Evolutionary conservation across 2,888 invertebrate genomes (phyloP).

Genomic region (Unio delphinus): DNA sequence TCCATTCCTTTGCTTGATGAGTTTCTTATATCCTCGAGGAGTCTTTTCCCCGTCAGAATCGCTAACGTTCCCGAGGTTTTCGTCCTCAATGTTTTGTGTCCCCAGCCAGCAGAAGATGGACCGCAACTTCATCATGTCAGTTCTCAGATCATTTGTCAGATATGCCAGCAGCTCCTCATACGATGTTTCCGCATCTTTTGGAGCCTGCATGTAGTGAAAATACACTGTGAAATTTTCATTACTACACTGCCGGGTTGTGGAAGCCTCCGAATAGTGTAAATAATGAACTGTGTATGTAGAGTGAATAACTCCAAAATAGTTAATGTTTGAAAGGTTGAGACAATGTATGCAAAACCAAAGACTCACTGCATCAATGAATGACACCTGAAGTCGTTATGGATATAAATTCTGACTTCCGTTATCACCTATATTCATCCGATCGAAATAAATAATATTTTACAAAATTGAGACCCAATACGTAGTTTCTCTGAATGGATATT

Average conservation of each 20-base stretch:
- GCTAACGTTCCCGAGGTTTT: slow-evolving; percentile 17
- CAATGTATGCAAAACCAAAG: no score
- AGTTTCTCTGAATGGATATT: no score
- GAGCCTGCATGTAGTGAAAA: slow-evolving; percentile 11
- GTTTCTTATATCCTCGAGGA: slow-evolving; percentile 34
- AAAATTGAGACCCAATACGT: no score
- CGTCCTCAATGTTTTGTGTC: slow-evolving; percentile 30
- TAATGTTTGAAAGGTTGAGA: no score
- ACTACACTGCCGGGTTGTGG: not conserved
- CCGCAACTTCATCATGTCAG: slow-evolving; percentile 35
- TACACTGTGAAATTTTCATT: not conserved
- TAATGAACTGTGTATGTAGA: not conserved
- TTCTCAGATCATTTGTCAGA: slow-evolving; percentile 23
- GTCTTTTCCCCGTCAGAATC: slow-evolving; percentile 24
- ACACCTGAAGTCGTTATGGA: no score
- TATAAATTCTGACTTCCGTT: no score
- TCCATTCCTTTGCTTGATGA: slow-evolving; percentile 28
- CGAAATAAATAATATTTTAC: no score
- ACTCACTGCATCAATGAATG: no score
- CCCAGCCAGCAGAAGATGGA: slow-evolving; percentile 36
- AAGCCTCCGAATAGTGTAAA: not conserved
- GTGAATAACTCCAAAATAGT: no score
- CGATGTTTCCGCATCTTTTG: slow-evolving; percentile 19
- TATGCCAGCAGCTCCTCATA: slow-evolving; percentile 30
- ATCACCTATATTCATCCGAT: no score